Conservation (phyloP, 2,113 vertebrate genomes). For the Psephotus haematonotus region DNA sequence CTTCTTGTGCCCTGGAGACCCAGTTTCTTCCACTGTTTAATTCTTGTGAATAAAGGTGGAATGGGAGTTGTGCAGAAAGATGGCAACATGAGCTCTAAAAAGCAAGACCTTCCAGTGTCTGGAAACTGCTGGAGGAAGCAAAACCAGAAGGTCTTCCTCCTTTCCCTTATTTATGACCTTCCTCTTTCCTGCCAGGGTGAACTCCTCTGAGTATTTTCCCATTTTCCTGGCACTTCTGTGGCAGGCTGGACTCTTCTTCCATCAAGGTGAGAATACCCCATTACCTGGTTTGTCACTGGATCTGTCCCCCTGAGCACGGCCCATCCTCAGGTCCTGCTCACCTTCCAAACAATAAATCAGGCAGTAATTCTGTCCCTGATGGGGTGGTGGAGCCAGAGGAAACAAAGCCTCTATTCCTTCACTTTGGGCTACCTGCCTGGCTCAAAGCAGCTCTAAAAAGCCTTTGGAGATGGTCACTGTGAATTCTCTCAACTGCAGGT, state of each 20-base stretch:
- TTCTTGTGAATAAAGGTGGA: background rate
- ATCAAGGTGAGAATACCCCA: constrained; percentile 76
- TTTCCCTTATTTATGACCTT: background rate
- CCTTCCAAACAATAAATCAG: background rate
- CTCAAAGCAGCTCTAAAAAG: background rate
- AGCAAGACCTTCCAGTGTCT: background rate
- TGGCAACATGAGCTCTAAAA: background rate
- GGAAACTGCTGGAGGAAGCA: background rate
- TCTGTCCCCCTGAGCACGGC: background rate
- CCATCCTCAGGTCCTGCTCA: background rate
- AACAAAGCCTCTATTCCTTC: background rate
- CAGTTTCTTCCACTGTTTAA: background rate
- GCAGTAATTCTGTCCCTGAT: background rate
- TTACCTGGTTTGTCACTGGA: background rate
- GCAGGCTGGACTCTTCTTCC: constrained; percentile 88
- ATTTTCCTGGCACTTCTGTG: constrained; percentile 86
- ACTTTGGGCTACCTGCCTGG: background rate
- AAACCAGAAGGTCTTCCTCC: background rate
- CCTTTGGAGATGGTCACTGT: background rate
- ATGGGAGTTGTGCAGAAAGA: background rate
- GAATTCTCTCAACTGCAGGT: constrained; percentile 59
- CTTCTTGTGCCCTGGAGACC: background rate
- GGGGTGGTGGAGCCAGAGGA: background rate
- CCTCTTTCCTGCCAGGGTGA: constrained; percentile 75
- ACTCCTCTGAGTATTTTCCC: constrained; percentile 91